Conservation (phyloP, 1,140 invertebrate genomes). For the Gryllus bimaculatus region DNA sequence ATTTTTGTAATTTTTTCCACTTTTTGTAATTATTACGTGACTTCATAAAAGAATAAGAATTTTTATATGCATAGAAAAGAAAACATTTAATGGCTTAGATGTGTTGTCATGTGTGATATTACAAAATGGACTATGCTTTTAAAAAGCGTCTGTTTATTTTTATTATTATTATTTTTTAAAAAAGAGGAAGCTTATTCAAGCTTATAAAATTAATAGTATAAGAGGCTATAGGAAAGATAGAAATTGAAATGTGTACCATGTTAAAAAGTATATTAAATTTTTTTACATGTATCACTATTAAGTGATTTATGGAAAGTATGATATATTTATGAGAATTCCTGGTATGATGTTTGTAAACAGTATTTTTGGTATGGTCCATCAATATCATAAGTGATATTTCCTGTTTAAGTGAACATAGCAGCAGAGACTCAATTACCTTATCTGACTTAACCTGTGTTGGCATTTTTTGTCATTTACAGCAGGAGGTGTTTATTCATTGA, state of each 20-base stretch:
- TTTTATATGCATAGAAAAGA: not conserved
- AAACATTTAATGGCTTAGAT: not conserved
- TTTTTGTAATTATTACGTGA: not conserved
- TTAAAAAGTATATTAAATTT: not conserved
- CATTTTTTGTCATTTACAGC: not conserved
- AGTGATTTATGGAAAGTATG: not conserved
- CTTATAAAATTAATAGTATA: not conserved
- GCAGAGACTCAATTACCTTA: not conserved
- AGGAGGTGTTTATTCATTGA: not conserved
- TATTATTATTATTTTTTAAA: too few species aligned
- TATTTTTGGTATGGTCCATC: conserved; percentile 4
- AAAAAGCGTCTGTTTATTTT: not conserved
- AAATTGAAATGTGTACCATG: not conserved
- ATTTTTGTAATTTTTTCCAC: conserved; percentile 3
- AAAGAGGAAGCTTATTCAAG: not conserved
- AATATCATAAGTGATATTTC: conserved; percentile 1
- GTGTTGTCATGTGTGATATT: not conserved
- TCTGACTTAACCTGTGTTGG: not conserved
- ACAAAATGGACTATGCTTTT: not conserved
- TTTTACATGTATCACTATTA: not conserved
- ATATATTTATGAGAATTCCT: not conserved
- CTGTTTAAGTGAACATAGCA: not conserved
- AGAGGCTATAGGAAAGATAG: not conserved
- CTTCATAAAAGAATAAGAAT: not conserved
- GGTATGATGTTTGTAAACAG: not conserved